Percentiles rank a stretch among this genome's conserved stretches.
phyloP scores from a whole-genome alignment of 2,113 vertebrate species.

The Clarias batrachus region DNA sequence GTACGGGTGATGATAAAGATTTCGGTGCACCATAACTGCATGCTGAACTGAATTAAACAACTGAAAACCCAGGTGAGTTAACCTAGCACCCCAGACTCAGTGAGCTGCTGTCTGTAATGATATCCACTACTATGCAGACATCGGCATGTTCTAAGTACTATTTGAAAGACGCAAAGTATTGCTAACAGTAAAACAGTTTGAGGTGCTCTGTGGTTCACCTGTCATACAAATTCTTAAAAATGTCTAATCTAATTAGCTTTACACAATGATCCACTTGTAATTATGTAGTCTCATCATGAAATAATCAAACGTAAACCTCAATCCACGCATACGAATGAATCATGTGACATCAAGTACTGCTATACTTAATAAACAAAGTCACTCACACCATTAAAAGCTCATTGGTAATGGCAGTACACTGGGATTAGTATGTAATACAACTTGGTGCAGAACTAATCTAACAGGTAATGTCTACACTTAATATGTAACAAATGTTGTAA shows the following conservation, averaged over 20 bases:
- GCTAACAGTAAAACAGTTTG: conserved; percentile 2
- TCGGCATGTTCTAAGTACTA: not conserved
- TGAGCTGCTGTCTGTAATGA: not conserved
- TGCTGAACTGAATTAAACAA: not conserved
- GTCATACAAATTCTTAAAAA: conserved; percentile 23
- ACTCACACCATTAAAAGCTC: conserved; percentile 10
- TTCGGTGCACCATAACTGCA: not conserved
- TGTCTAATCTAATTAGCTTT: not conserved
- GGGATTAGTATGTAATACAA: conserved; percentile 9
- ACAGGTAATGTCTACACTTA: not conserved
- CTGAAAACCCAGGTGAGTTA: not conserved
- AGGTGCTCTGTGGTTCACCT: not conserved
- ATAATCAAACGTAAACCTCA: not conserved
- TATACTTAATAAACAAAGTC: conserved; percentile 7
- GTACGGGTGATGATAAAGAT: not conserved
- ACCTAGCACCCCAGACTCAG: not conserved
- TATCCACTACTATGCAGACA: conserved; percentile 3
- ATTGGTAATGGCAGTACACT: not conserved
- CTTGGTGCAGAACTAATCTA: conserved; percentile 3
- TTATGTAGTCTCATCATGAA: not conserved
- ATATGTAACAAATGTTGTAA: not conserved
- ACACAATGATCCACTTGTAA: not conserved
- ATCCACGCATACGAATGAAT: conserved; percentile 14
- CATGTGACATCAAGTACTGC: not conserved
- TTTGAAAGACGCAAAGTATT: conserved; percentile 4